These are phyloP conservation scores for Paramuricea clavata DNA, from an alignment of 92 coral and sea anemone genomes.

Conservation along the genomic window DNA sequence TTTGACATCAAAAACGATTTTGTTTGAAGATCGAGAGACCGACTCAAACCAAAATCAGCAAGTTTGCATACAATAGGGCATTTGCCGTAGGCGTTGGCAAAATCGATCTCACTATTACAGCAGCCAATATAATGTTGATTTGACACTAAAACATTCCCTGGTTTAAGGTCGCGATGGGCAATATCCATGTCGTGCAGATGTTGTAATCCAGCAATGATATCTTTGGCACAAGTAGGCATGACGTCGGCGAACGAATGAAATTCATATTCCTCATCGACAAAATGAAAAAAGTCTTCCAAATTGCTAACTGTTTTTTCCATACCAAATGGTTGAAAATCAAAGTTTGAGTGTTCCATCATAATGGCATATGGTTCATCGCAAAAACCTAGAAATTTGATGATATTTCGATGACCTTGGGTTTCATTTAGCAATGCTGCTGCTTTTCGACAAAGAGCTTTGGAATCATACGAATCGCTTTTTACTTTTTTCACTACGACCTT, in stretches of 20 bases:
- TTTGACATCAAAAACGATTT: slow-evolving; percentile 39
- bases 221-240: slow-evolving; percentile 53
- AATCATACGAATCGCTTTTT: slow-evolving; percentile 30
- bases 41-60: slow-evolving; percentile 45
- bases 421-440: slow-evolving; percentile 48
- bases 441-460: slow-evolving; percentile 39
- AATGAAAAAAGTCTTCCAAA: slow-evolving; percentile 59
- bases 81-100: not conserved
- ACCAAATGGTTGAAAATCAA: slow-evolving; percentile 48
- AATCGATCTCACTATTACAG: not conserved
- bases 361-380: slow-evolving; percentile 52
- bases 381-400: slow-evolving; percentile 38
- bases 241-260: slow-evolving; percentile 58
- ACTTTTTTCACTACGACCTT: slow-evolving; percentile 45
- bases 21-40: slow-evolving; percentile 47
- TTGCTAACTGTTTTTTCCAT: slow-evolving; percentile 51
- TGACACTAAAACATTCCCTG: slow-evolving; percentile 12
- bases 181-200: slow-evolving; percentile 39
- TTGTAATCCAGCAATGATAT: slow-evolving; percentile 23
- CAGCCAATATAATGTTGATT: slow-evolving; percentile 8
- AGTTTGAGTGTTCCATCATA: slow-evolving; percentile 60
- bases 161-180: slow-evolving; percentile 18
- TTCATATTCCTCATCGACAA: slow-evolving; percentile 56
- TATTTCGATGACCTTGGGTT: slow-evolving; percentile 44
- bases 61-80: slow-evolving; percentile 28